A percentile compares a stretch with the other conserved stretches of the same genome.
phyloP scores from a whole-genome alignment of 92 coral and sea anemone species.

The Porites divaricata region DNA sequence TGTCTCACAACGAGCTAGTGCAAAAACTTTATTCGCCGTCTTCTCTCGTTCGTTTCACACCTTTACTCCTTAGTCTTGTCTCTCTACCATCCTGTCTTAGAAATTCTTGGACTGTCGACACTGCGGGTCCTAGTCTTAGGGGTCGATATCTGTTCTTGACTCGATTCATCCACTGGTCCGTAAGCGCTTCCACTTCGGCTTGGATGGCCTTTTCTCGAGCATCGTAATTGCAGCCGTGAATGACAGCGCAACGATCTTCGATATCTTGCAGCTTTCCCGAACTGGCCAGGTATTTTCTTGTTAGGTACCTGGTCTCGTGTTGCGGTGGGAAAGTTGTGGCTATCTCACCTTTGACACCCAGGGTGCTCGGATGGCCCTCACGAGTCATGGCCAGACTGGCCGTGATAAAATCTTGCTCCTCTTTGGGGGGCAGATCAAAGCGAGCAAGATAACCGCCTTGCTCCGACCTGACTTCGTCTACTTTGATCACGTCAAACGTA shows the following conservation, averaged over 20 bases:
- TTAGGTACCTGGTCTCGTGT: slow-evolving; percentile 5
- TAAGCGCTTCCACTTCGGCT: neutral
- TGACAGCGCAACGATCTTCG: neutral
- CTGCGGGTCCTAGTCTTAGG: neutral
- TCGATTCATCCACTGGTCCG: slow-evolving; percentile 4
- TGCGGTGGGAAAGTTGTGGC: neutral
- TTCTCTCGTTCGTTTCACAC: too few species aligned
- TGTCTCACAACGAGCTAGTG: neutral
- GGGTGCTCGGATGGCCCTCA: neutral
- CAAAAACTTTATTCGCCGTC: too few species aligned
- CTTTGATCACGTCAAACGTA: neutral
- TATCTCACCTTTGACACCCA: neutral
- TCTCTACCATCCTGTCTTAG: neutral
- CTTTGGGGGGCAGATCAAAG: neutral
- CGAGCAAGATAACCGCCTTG: slow-evolving; percentile 10
- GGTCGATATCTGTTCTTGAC: neutral
- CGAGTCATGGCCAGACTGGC: slow-evolving; percentile 19
- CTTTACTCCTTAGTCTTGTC: neutral
- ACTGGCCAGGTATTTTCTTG: slow-evolving; percentile 5
- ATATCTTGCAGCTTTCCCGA: slow-evolving; percentile 1
- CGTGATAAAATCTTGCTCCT: neutral
- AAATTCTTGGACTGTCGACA: neutral
- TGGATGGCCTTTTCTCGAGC: slow-evolving; percentile 11
- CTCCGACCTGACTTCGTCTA: slow-evolving; percentile 4
- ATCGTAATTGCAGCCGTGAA: neutral